These are phyloP conservation scores for Cerastis rubricosa DNA, from an alignment of 2,888 invertebrate genomes.

Conservation along the genomic window DNA sequence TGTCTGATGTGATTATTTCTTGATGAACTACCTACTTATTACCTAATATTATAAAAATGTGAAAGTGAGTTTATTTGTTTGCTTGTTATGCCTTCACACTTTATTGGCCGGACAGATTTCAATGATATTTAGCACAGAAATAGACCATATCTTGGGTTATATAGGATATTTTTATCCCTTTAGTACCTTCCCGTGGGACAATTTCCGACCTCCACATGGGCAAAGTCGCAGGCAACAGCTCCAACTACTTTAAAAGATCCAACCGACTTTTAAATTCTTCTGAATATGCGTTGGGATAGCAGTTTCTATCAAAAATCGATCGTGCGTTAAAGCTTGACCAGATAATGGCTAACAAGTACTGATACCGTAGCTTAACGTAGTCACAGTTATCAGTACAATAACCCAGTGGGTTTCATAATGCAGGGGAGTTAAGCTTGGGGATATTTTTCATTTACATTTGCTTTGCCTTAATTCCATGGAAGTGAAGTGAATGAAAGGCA, in stretches of 20 bases:
- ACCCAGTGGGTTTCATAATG: slow-evolving; percentile 19
- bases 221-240: neutral
- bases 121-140: neutral
- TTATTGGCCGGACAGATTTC: neutral
- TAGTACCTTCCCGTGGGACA: neutral
- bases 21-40: no score
- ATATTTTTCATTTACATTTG: slow-evolving; percentile 1
- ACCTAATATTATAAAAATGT: neutral
- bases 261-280: neutral
- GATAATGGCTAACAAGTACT: slow-evolving; percentile 35
- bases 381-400: slow-evolving; percentile 37
- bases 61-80: neutral
- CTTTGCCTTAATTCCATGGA: neutral
- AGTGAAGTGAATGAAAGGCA: neutral
- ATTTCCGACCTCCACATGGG: neutral
- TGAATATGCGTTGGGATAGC: neutral
- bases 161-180: neutral
- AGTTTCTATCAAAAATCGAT: slow-evolving; percentile 48
- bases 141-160: neutral
- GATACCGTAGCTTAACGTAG: slow-evolving; percentile 35
- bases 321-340: slow-evolving; percentile 19
- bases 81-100: neutral
- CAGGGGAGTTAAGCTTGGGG: neutral
- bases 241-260: neutral
- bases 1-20: neutral